Conservation (phyloP, 2,888 invertebrate species). For the Ceriagrion tenellum region DNA sequence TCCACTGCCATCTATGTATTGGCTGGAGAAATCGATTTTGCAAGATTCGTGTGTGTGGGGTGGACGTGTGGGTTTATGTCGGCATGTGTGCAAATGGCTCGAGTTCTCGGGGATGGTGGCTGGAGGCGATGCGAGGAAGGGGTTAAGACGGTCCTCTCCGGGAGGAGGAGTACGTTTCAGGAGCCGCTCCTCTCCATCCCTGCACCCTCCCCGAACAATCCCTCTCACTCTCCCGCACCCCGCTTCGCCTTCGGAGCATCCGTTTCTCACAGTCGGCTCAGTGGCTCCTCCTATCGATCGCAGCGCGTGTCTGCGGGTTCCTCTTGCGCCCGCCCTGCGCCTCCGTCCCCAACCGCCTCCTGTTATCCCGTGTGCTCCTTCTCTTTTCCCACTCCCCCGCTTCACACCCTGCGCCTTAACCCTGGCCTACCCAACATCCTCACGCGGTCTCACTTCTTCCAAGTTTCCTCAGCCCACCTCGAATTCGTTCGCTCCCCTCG, state of each 20-base stretch:
- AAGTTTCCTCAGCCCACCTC: neutral
- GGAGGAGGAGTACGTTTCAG: neutral
- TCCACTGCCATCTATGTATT: conserved; percentile 57
- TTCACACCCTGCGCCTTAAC: neutral
- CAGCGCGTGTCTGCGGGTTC: conserved; percentile 62
- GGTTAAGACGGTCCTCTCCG: conserved; percentile 16
- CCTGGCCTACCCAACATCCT: too few species aligned
- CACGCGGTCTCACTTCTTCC: neutral
- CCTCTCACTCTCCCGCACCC: neutral
- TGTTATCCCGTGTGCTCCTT: neutral
- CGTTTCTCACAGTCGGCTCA: conserved; percentile 57
- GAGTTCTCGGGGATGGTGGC: neutral
- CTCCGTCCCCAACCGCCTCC: neutral
- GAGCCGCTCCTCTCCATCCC: neutral
- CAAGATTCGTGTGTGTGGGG: conserved; percentile 46
- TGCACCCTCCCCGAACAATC: neutral
- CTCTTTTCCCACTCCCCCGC: neutral
- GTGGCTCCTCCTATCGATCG: conserved; percentile 65
- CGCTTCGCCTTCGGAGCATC: conserved; percentile 39
- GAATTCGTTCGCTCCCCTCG: neutral
- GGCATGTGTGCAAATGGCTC: neutral
- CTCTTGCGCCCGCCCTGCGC: neutral
- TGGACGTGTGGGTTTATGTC: conserved; percentile 5
- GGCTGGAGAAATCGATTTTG: conserved; percentile 56
- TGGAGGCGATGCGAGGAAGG: neutral